Conservation (phyloP, 2,888 invertebrate species). For the Acleris literana region DNA sequence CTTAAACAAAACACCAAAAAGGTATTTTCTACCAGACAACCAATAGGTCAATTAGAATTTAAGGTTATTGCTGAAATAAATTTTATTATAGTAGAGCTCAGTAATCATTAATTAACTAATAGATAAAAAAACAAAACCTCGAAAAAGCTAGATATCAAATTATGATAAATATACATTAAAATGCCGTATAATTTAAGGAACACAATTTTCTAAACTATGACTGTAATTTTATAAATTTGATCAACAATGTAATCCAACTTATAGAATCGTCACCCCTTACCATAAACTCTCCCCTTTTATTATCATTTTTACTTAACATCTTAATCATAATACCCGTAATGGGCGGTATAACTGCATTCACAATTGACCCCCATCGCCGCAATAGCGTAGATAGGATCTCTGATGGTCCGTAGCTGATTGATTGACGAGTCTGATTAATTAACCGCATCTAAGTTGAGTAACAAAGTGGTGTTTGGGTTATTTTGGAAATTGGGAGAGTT, state of each 20-base stretch:
- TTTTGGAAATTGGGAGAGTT: neutral
- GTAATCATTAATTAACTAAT: too few species aligned
- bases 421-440: constrained; percentile 32
- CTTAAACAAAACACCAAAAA: too few species aligned
- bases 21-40: too few species aligned
- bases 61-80: too few species aligned
- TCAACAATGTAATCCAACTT: constrained; percentile 6
- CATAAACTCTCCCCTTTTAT: constrained; percentile 14
- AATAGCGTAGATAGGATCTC: constrained; percentile 20
- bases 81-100: too few species aligned
- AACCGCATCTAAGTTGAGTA: constrained; percentile 16
- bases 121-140: too few species aligned
- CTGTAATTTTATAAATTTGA: too few species aligned
- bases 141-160: too few species aligned
- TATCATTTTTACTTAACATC: constrained; percentile 33
- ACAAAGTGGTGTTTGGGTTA: constrained; percentile 7
- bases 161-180: too few species aligned
- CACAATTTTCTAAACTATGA: too few species aligned
- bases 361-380: constrained; percentile 35
- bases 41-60: too few species aligned
- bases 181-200: too few species aligned
- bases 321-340: constrained; percentile 29
- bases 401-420: constrained; percentile 25
- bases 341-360: constrained; percentile 18
- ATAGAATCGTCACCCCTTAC: constrained; percentile 25